Evolutionary conservation across 2,888 invertebrate species (phyloP).

Genomic region (Horisme vitalbata): DNA sequence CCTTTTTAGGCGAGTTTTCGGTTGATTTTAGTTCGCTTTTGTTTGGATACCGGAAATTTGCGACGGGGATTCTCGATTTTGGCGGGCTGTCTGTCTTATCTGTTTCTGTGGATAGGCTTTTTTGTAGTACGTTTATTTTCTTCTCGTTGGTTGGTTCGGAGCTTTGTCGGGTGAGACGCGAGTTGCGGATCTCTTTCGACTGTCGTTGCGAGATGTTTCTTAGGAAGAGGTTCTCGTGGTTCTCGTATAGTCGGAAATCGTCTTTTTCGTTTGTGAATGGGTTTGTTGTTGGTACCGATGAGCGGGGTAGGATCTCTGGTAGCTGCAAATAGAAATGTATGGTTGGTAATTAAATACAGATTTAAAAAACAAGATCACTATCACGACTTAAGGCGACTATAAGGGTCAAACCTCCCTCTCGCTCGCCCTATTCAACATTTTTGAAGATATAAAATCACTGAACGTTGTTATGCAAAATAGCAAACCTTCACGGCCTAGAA

Average conservation of each 20-base stretch:
- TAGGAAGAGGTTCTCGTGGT: conserved; percentile 71
- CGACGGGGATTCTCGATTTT: conserved; percentile 71
- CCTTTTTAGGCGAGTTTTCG: conserved; percentile 65
- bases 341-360: not conserved
- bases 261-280: conserved; percentile 61
- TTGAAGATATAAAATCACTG: too few species aligned
- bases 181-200: conserved; percentile 65
- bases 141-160: conserved; percentile 70
- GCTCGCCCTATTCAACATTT: too few species aligned
- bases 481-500: too few species aligned
- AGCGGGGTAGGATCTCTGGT: conserved; percentile 70
- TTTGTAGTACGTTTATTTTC: conserved; percentile 55
- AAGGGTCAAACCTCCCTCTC: too few species aligned
- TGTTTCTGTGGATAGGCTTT: conserved; percentile 70
- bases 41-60: conserved; percentile 75
- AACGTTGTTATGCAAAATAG: too few species aligned
- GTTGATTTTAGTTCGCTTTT: conserved; percentile 63
- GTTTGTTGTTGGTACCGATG: conserved; percentile 55
- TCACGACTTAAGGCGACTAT: too few species aligned
- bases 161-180: conserved; percentile 63
- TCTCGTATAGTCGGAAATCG: conserved; percentile 66
- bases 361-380: too few species aligned
- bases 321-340: conserved; percentile 45
- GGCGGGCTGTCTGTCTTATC: conserved; percentile 50
- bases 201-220: conserved; percentile 70